phyloP scores from a whole-genome alignment of 2,888 invertebrate genomes.

The Liopterus haemorrhoidalis region DNA sequence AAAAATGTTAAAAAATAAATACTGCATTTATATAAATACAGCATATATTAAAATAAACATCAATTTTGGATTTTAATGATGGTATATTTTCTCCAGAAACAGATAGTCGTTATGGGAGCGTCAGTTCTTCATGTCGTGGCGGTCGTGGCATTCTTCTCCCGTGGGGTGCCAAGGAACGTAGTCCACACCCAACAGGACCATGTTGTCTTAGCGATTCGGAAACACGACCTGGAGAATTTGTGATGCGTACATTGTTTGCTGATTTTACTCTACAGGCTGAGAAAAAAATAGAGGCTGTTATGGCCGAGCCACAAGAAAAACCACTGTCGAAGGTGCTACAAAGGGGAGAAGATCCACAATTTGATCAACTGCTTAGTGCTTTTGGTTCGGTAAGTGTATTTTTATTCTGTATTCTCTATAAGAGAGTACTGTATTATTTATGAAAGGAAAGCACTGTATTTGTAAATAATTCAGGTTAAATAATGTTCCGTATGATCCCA shows the following conservation, averaged over 20 bases:
- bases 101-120: slow-evolving; percentile 2
- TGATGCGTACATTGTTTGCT: slow-evolving; percentile 89
- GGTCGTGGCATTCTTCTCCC: slow-evolving; percentile 62
- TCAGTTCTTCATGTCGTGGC: slow-evolving; percentile 24
- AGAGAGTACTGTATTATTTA: too few species aligned
- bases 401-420: too few species aligned
- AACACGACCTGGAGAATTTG: slow-evolving; percentile 87
- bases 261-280: slow-evolving; percentile 94
- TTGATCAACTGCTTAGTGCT: slow-evolving; percentile 88
- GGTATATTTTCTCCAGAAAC: too few species aligned
- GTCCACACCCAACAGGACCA: slow-evolving; percentile 47
- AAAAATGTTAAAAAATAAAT: too few species aligned
- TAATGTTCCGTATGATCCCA: too few species aligned
- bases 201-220: slow-evolving; percentile 52
- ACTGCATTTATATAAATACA: too few species aligned
- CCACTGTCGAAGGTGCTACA: slow-evolving; percentile 92
- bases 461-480: too few species aligned
- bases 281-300: slow-evolving; percentile 90
- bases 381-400: slow-evolving; percentile 93
- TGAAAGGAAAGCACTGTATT: too few species aligned
- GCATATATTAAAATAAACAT: not conserved
- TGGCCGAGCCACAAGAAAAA: slow-evolving; percentile 90
- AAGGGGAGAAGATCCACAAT: slow-evolving; percentile 90
- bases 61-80: too few species aligned
- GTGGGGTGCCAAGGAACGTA: slow-evolving; percentile 76